Base-by-base conservation (phyloP, 2,113 vertebrate species). In the Syngnathus floridae region DNA sequence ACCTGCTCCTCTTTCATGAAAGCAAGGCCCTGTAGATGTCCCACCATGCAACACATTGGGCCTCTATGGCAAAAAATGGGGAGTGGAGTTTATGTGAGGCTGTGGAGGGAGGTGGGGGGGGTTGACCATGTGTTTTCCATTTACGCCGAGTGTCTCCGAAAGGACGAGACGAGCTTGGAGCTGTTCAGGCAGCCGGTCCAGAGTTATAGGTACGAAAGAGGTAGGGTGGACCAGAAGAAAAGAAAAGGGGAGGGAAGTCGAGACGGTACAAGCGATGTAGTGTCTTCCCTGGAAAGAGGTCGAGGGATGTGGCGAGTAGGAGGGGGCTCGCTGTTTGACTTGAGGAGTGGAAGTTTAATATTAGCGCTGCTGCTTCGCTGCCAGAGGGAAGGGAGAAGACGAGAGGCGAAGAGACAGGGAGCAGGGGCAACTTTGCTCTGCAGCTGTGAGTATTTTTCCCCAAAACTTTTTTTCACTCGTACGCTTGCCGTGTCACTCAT, bases 211-310 rank as follows among this genome's bases (percentile, higher is more conserved):
- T 90, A 90, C 73, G 74, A 69, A 22, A 62, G 70, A 57, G 55
- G 74, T 35, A 66, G 62, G 52, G 76, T 81, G 81, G 66, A 67
- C 70, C 69, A 74, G 75, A 80, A 64, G 45, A 49, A 5, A 36
- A 73, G 70, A 67, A 76, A 57, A 57, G 65, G 73, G 77, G 81
- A 77, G 82, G 74, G 81, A 46, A 76, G 66, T 64, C 48, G 62
- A 78, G 81, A 84, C 78, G 83, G 79, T 78, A 92, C 91, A 91
- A 91, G 90, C 89, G 89, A 87, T 90, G 90, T 62, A 92, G 90
- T 92, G 91, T 92, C 89, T 88, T 88, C 85, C 77, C 84, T 88
- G 88, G 87, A 89, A 89, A 89, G 86, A 87, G 87, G 77, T 87
- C 26, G 70, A 77, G 79, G 66, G 77, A 75, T 82, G 78, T 77